Base-by-base conservation (phyloP, 2,888 invertebrate genomes). In the Ophioninae sp. region DNA sequence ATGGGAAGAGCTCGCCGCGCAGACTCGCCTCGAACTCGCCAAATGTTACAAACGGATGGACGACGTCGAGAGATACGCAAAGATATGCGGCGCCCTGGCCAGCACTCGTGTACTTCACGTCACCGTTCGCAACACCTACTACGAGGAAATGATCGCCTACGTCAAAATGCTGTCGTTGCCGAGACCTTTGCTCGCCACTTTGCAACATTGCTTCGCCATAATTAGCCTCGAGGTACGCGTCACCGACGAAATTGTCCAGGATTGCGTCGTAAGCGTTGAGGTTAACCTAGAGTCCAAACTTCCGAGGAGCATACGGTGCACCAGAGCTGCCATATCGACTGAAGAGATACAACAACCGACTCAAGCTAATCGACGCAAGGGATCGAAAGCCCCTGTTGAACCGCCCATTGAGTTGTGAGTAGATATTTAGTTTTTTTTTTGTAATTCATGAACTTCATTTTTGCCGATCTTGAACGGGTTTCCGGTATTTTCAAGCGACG, bases 1-100 rank as follows among this genome's bases (percentile, higher is more conserved):
- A 23, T 99, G 99, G 99, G 94, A 94, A 79, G 95, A 96, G 77
- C 94, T 99, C 58, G 97, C 96, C 0, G 96, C 96, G 0, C 96
- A 97, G 90, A 97, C 97, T 0, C 95, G 97, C 85, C 93, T 98
- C 0, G 97, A 98, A 88, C 93, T 99, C 59, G 97, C 97, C 0
- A 95, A 96, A 68, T 98, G 98, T 87, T 97, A 97, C 89, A 95
- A 96, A 86, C 95, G 96, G 90, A 96, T 97, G 94, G 95, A 95
- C 22, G 97, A 98, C 91, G 94, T 94, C 74, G 95, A 96, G 87
- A 96, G 96, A 89, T 97, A 96, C 90, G 95, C 96, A 74, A 96
- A 96, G 93, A 95, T 96, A 80, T 97, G 97, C 91, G 96, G 96
- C 69, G 95, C 96, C 78, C 96, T 98, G 85, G 96, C 97, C 7